phyloP scores from a whole-genome alignment of 2,888 invertebrate species.

The Coecobrya sp. region DNA sequence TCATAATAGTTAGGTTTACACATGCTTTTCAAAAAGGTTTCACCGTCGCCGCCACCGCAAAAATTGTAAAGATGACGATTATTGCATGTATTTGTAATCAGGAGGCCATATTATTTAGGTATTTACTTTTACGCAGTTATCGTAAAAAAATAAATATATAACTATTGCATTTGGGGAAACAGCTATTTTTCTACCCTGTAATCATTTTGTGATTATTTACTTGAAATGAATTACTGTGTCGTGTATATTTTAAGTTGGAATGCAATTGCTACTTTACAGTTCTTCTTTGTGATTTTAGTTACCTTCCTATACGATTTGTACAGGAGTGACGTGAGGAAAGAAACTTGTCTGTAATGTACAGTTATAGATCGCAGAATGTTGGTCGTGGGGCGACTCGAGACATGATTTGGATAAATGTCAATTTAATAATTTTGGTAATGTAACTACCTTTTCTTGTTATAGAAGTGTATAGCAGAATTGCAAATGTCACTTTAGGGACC shows the following conservation, averaged over 20 bases:
- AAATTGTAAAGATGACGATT: background rate
- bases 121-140: constrained; percentile 42
- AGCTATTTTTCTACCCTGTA: background rate
- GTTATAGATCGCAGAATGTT: too few relatives aligned
- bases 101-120: background rate
- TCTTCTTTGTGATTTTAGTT: background rate
- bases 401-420: background rate
- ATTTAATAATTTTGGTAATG: background rate
- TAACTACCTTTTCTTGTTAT: background rate
- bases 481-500: too few relatives aligned
- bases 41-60: background rate
- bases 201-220: constrained; percentile 7
- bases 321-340: background rate
- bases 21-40: constrained; percentile 22
- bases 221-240: background rate
- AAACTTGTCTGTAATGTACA: background rate
- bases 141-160: constrained; percentile 37
- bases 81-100: background rate
- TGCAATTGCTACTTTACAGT: background rate
- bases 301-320: background rate
- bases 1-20: too few relatives aligned
- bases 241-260: background rate
- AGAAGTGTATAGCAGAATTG: background rate
- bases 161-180: background rate
- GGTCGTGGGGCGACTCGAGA: background rate